Evolutionary conservation across 2,888 invertebrate genomes (phyloP).

Genomic region (Hyles lineata): DNA sequence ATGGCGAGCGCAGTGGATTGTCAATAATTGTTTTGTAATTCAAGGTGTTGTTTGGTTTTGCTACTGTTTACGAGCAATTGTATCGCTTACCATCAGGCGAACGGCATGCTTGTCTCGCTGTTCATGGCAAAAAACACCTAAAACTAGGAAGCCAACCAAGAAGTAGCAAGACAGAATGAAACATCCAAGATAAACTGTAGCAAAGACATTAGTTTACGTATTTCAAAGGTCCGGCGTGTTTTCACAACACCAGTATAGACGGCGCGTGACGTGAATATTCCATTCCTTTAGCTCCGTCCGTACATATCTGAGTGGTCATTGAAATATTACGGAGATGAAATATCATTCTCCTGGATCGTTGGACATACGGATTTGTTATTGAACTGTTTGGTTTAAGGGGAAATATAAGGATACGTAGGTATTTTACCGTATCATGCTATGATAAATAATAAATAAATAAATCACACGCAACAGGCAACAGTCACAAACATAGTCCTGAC

Average conservation of each 20-base stretch:
- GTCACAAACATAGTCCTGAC: too few relatives aligned
- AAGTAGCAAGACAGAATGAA: conserved; percentile 36
- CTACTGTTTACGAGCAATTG: too few relatives aligned
- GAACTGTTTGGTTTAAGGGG: too few relatives aligned
- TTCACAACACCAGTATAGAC: conserved; percentile 59
- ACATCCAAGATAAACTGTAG: conserved; percentile 40
- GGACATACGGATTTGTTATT: conserved; percentile 9
- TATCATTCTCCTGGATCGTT: conserved; percentile 9
- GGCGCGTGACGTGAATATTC: conserved; percentile 59
- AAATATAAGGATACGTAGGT: too few relatives aligned
- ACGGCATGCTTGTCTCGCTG: too few relatives aligned
- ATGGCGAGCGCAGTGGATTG: too few relatives aligned
- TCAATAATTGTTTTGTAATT: too few relatives aligned
- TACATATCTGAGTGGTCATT: conserved; percentile 52
- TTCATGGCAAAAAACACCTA: background rate
- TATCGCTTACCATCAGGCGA: too few relatives aligned
- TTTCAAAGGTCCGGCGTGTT: conserved; percentile 57
- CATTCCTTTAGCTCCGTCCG: conserved; percentile 44
- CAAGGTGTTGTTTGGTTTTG: too few relatives aligned
- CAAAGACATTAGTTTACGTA: conserved; percentile 51
- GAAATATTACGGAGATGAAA: conserved; percentile 46
- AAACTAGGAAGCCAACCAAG: background rate
- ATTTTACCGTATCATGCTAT: too few relatives aligned
- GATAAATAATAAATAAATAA: too few relatives aligned
- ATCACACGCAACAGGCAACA: too few relatives aligned